Evolutionary conservation across 2,797 vertebrate genomes (phyloP), one percentile per base, ranked within the genome.

Genomic region (Sus cebifrons): DNA sequence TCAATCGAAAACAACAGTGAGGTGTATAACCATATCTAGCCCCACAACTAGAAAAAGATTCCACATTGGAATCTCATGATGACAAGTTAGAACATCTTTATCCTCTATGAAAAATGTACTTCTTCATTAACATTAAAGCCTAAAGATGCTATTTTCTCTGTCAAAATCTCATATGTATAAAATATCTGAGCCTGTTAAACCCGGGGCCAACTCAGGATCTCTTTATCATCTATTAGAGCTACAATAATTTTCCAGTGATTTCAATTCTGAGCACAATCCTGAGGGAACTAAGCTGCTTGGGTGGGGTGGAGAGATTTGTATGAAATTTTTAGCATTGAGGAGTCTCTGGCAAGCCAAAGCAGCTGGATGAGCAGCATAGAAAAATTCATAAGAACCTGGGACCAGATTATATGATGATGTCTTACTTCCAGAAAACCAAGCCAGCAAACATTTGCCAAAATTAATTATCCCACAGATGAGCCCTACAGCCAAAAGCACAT

Each of bases 241-340:
- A 94, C 73, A 97, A 91, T 96, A 97, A 96, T 94, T 98, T 97
- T 97, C 70, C 70, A 96, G 32, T 95, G 92, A 96, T 96, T 97
- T 95, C 78, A 95, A 84, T 96, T 97, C 91, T 95, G 91, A 96
- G 97, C 83, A 96, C 79, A 96, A 62, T 89, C 94, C 71, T 85
- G 65, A 96, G 92, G 88, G 79, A 96, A 94, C 60, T 86, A 92
- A 89, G 27, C 68, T 96, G 81, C 78, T 97, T 97, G 97, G 90
- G 92, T 95, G 78, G 94, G 67, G 92, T 96, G 54, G 70, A 86
- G 12, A 95, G 25, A 14, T 96, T 96, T 89, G 44, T 95, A 85
- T 64, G 62, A 96, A 97, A 97, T 95, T 79, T 95, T 64, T 94
- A 89, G 78, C 87, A 88, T 52, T 96, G 78, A 96, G 84, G 49